Evolutionary conservation across 2,113 vertebrate species (phyloP).

Genomic region (Gallinago jamesoni): DNA sequence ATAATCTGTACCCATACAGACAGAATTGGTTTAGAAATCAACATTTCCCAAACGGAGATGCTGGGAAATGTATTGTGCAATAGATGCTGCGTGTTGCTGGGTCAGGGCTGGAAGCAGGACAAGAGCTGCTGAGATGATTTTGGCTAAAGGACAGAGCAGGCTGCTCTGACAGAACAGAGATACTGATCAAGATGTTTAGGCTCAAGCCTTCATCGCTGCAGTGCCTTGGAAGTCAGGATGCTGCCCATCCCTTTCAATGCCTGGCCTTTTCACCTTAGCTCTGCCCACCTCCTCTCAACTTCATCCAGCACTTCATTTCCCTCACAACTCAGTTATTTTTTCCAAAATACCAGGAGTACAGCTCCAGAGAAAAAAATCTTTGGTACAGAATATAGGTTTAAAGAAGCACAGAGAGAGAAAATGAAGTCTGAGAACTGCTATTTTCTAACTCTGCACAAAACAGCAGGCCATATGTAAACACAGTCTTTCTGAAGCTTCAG

Average conservation of each 20-base stretch:
- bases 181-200: neutral
- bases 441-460: neutral
- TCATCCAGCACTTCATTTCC: neutral
- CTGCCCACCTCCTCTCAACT: neutral
- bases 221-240: neutral
- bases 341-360: neutral
- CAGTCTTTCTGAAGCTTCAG: neutral
- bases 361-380: neutral
- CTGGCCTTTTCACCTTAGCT: neutral
- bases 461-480: neutral
- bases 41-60: neutral
- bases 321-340: neutral
- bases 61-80: conserved; percentile 18
- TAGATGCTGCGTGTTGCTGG: neutral
- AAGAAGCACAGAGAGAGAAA: neutral
- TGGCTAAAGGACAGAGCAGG: neutral
- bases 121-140: neutral
- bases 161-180: neutral
- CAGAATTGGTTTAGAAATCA: neutral
- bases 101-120: neutral
- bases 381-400: neutral
- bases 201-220: neutral
- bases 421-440: neutral
- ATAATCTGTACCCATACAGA: neutral
- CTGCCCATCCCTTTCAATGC: neutral